Conservation (phyloP, 2,113 vertebrate genomes). For the Cercocebus atys region DNA sequence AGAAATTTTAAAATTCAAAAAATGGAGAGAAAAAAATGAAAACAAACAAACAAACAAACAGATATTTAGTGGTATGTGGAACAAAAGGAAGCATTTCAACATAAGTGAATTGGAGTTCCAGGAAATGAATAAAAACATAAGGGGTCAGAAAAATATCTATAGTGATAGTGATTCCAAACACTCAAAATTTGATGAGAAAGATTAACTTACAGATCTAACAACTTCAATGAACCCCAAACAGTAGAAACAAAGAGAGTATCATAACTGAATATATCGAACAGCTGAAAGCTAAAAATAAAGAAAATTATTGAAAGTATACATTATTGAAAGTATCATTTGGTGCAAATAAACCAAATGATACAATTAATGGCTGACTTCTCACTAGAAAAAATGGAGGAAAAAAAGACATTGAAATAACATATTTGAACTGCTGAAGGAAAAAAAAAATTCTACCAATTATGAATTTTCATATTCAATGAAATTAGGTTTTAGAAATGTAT, state of each 20-base stretch:
- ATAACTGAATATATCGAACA: background rate
- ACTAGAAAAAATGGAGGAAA: background rate
- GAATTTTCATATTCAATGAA: background rate
- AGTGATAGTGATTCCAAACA: background rate
- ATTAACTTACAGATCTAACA: background rate
- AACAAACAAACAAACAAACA: background rate
- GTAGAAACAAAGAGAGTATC: background rate
- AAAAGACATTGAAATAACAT: background rate
- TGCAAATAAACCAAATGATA: background rate
- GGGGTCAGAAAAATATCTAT: background rate
- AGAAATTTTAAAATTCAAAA: background rate
- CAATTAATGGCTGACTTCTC: background rate
- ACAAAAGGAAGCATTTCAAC: background rate
- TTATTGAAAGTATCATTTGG: background rate
- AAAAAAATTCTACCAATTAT: background rate
- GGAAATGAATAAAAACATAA: background rate
- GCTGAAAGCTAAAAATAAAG: background rate
- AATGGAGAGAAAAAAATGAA: background rate
- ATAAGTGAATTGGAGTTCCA: background rate
- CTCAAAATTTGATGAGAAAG: background rate
- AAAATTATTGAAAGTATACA: background rate
- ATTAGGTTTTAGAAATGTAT: background rate
- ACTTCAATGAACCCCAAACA: background rate
- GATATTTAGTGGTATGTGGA: background rate
- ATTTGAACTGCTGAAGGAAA: background rate